Percentiles rank a stretch among this genome's conserved stretches.
These are phyloP conservation scores for Geotrypetes seraphini DNA, from an alignment of 2,797 vertebrate genomes.

Conservation along the genomic window DNA sequence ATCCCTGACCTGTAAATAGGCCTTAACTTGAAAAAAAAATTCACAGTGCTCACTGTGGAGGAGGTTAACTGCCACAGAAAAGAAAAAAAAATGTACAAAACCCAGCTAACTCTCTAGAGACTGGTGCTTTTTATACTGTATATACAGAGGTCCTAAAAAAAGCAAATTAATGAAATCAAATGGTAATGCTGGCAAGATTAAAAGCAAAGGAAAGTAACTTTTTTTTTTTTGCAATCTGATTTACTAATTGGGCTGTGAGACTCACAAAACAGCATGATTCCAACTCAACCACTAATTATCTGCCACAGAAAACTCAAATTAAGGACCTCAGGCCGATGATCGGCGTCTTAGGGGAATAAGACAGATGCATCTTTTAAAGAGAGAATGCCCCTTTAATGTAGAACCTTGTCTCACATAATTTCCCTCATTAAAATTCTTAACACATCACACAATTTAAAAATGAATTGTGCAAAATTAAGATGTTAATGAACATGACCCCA, in stretches of 20 bases:
- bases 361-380: conserved; percentile 12
- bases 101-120: conserved; percentile 1
- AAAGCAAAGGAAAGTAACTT: conserved; percentile 6
- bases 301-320: conserved; percentile 17
- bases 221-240: conserved; percentile 19
- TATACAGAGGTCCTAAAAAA: too few species aligned
- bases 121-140: neutral
- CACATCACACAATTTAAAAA: too few species aligned
- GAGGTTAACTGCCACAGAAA: conserved; percentile 15
- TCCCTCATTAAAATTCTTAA: too few species aligned
- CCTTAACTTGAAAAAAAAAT: conserved; percentile 21
- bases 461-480: too few species aligned
- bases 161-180: neutral
- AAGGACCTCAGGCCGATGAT: conserved; percentile 1
- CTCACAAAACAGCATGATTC: conserved; percentile 16
- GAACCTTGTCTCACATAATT: too few species aligned
- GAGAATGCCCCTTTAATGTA: too few species aligned
- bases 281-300: conserved; percentile 18
- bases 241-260: conserved; percentile 20
- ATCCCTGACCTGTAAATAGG: conserved; percentile 24
- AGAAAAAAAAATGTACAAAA: conserved; percentile 4
- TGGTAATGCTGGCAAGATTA: conserved; percentile 4
- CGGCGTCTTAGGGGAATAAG: neutral
- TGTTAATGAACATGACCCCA: too few species aligned
- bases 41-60: conserved; percentile 4